Percentiles rank a stretch among this genome's conserved stretches.
phyloP scores from a whole-genome alignment of 1,140 invertebrate species.

The Drosophila nigromelanica region DNA sequence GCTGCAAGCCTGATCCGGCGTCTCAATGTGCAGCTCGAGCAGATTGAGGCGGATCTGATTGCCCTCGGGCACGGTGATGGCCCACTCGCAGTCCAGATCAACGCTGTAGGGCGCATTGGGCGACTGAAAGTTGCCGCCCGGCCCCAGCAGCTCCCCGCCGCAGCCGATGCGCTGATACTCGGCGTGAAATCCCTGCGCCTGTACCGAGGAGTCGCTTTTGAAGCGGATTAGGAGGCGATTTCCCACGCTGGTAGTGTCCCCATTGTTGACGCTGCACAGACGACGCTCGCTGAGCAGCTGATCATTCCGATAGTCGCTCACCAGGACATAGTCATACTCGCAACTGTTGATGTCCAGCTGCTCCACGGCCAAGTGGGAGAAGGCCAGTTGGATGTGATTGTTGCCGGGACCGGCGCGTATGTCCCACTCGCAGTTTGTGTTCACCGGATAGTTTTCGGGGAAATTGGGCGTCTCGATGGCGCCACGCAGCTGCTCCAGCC shows the following conservation, averaged over 20 bases:
- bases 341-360: constrained; percentile 74
- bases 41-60: constrained; percentile 85
- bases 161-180: constrained; percentile 85
- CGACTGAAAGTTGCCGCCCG: constrained; percentile 52
- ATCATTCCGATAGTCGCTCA: constrained; percentile 83
- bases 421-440: constrained; percentile 89
- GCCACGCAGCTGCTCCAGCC: constrained; percentile 49
- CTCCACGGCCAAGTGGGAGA: constrained; percentile 90
- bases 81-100: constrained; percentile 90
- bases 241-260: constrained; percentile 50
- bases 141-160: constrained; percentile 35
- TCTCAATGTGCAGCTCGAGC: constrained; percentile 87
- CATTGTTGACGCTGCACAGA: constrained; percentile 79
- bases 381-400: constrained; percentile 89
- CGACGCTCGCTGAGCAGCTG: constrained; percentile 77
- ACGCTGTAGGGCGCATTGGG: constrained; percentile 86
- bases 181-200: constrained; percentile 83
- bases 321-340: constrained; percentile 85
- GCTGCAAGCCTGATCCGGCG: constrained; percentile 45
- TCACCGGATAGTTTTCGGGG: constrained; percentile 86
- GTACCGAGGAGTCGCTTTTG: constrained; percentile 84
- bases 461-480: constrained; percentile 90
- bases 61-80: constrained; percentile 87
- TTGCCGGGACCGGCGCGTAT: constrained; percentile 87
- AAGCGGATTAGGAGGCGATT: constrained; percentile 84